Percentiles rank a stretch among this genome's conserved stretches.
phyloP scores from a whole-genome alignment of 2,888 invertebrate species.

The Macrosoma leucophasiata region DNA sequence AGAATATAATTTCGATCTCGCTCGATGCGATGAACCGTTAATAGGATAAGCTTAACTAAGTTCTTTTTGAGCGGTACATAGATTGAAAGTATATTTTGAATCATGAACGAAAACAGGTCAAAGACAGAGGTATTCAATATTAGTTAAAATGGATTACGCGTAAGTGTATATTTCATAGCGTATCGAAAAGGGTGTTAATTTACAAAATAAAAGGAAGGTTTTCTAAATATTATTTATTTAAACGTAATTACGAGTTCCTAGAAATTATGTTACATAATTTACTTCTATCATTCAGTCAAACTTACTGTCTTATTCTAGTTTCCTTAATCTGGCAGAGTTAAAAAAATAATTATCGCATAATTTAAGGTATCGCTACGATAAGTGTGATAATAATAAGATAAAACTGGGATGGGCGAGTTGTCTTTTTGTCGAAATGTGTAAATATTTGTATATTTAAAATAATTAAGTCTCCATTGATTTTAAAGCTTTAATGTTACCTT shows the following conservation, averaged over 20 bases:
- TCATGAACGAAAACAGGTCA: no score
- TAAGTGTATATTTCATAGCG: conserved; percentile 3
- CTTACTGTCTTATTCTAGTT: background rate
- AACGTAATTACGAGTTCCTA: conserved; percentile 48
- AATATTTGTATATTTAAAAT: conserved; percentile 37
- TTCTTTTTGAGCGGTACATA: no score
- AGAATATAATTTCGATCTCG: no score
- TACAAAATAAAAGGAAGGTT: conserved; percentile 20
- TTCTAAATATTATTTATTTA: conserved; percentile 49
- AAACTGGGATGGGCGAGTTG: conserved; percentile 38
- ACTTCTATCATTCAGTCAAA: background rate
- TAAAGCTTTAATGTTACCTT: conserved; percentile 58
- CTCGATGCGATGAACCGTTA: no score
- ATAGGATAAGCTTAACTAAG: no score
- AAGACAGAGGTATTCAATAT: conserved; percentile 12
- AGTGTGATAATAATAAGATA: conserved; percentile 37
- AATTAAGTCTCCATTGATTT: conserved; percentile 32
- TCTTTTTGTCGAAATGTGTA: conserved; percentile 35
- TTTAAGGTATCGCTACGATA: conserved; percentile 20
- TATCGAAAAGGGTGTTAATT: conserved; percentile 10
- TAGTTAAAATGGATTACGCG: conserved; percentile 12
- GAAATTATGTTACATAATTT: conserved; percentile 20
- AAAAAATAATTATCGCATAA: conserved; percentile 6
- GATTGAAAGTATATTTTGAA: no score
- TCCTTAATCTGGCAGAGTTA: conserved; percentile 18